Base-by-base conservation (phyloP, 2,888 invertebrate genomes). In the Meliscaeva auricollis region DNA sequence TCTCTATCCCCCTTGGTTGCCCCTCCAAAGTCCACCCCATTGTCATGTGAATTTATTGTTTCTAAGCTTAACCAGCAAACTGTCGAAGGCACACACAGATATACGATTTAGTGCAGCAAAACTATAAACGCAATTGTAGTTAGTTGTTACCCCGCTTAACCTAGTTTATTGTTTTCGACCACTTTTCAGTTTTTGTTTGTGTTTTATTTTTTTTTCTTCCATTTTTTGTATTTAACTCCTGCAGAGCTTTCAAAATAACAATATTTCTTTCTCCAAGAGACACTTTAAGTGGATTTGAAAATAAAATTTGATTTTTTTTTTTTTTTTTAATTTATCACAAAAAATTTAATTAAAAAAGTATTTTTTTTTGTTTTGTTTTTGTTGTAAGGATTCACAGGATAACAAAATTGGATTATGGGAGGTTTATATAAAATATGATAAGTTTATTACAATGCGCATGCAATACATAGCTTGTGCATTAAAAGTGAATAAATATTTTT, bases 401-500 rank as follows among this genome's bases (percentile, higher is more conserved):
- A 22, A 22, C 22, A 22, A 4, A 26, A 26, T 72, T 56, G 17
- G 26, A 30, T 13, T 30, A 38, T 9, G 38, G 15, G 22, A 8
- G 8, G n/a, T 20, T 38, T 15, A 35, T 8, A 83, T 15, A 22
- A 46, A 15, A 64, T 15, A 52, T 15, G 11, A 6, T 17, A 60
- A 62, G 44, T 30, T 64, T 46, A 75, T 52, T 50, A 26, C 58
- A 60, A 46, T 52, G 69, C 68, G 60, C 85, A 85, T 85, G 85
- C 85, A 81, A 72, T 58, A 76, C 72, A 76, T 46, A 76, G 72
- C 73, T 73, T 73, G 85, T 85, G 85, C 81, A 72, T 44, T 60
- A 26, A 44, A 68, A 52, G 66, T 85, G 80, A 75, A 58, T 74
- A 52, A 68, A 66, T 52, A 32, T 17, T 32, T 56, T 13, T 41